Evolutionary conservation across 2,888 invertebrate genomes (phyloP).

Genomic region (Cephus pygmeus): DNA sequence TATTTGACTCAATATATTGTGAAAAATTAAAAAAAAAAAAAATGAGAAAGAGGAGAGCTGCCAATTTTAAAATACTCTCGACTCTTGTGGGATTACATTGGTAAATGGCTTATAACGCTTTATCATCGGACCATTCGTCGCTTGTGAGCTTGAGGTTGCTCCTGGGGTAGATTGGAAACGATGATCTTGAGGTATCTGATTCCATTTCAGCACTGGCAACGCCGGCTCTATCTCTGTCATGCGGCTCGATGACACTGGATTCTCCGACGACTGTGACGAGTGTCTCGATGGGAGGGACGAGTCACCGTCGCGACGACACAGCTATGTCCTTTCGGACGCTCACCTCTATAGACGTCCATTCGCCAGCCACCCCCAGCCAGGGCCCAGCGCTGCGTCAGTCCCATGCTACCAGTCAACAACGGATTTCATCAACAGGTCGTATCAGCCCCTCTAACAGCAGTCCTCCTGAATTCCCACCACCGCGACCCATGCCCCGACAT

Average conservation of each 20-base stretch:
- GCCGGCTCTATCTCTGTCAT: constrained; percentile 70
- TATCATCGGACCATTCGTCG: no score
- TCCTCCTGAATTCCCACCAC: constrained; percentile 64
- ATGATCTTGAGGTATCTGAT: constrained; percentile 25
- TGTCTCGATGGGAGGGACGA: constrained; percentile 70
- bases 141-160: no score
- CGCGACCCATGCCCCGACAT: constrained; percentile 66
- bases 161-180: no score
- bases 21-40: no score
- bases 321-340: constrained; percentile 72
- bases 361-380: constrained; percentile 69
- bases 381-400: constrained; percentile 54
- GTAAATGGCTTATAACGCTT: no score
- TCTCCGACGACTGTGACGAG: constrained; percentile 82
- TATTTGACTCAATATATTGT: neutral
- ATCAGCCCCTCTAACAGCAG: constrained; percentile 67
- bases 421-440: constrained; percentile 66
- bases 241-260: constrained; percentile 79
- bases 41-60: no score
- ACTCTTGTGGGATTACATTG: no score
- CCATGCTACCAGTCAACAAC: constrained; percentile 50
- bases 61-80: no score
- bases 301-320: constrained; percentile 73
- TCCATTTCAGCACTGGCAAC: constrained; percentile 61
- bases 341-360: constrained; percentile 70